Conservation (phyloP, 92 coral and sea anemone genomes). For the Parazoanthus darwini region DNA sequence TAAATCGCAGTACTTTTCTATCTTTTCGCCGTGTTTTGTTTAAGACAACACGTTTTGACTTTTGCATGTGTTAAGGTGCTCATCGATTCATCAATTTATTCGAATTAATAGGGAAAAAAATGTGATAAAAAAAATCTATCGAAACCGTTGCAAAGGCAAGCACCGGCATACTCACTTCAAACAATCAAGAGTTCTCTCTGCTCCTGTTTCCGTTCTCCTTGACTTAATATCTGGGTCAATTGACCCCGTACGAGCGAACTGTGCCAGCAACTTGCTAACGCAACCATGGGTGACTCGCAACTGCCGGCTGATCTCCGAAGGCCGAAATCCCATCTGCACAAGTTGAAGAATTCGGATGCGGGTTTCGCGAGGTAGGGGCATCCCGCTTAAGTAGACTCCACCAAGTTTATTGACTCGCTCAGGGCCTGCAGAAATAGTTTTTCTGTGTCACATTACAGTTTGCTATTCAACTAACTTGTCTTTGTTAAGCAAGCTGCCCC, state of each 20-base stretch:
- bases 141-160: background rate
- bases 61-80: no score
- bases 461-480: background rate
- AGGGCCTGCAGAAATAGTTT: background rate
- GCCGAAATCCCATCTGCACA: slow-evolving; percentile 19
- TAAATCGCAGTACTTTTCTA: no score
- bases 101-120: no score
- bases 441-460: background rate
- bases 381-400: slow-evolving; percentile 3
- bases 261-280: slow-evolving; percentile 16
- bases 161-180: background rate
- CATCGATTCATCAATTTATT: no score
- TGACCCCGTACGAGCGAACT: slow-evolving; percentile 11
- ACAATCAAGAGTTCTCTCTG: background rate
- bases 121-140: no score
- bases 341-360: slow-evolving; percentile 21
- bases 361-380: slow-evolving; percentile 13
- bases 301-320: slow-evolving; percentile 20
- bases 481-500: no score
- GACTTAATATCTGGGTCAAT: slow-evolving; percentile 16
- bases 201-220: background rate
- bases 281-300: slow-evolving; percentile 24
- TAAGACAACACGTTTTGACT: no score
- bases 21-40: no score
- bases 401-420: slow-evolving; percentile 26